A percentile compares a stretch with the other conserved stretches of the same genome.
phyloP scores from a whole-genome alignment of 2,888 invertebrate species.

The Chrysomela aeneicollis region DNA sequence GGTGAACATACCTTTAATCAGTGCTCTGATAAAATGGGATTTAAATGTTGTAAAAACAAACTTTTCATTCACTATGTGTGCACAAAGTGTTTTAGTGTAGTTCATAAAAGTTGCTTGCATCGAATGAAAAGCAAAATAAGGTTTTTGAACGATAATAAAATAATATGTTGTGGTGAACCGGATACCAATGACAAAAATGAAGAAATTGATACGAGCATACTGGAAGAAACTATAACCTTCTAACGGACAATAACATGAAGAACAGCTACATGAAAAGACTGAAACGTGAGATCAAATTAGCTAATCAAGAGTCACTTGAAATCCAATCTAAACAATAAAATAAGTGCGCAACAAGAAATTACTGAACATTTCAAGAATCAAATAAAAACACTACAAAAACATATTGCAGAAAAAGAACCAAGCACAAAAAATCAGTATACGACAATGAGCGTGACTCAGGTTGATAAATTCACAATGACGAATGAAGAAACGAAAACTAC shows the following conservation, averaged over 20 bases:
- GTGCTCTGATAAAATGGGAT: background rate
- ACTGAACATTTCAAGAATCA: too few species aligned
- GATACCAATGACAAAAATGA: background rate
- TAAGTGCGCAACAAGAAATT: background rate
- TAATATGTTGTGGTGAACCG: background rate
- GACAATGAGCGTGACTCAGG: too few species aligned
- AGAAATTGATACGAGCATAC: background rate
- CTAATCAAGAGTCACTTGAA: background rate
- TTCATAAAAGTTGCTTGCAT: slow-evolving; percentile 2
- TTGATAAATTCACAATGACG: too few species aligned
- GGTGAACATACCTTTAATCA: too few species aligned
- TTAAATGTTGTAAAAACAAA: slow-evolving; percentile 6
- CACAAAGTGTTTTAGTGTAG: background rate
- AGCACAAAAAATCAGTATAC: too few species aligned
- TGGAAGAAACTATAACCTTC: background rate
- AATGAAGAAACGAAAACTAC: background rate
- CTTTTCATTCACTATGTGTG: slow-evolving; percentile 1
- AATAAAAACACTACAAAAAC: too few species aligned
- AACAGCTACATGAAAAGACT: background rate
- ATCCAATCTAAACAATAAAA: background rate
- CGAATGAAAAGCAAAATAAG: background rate
- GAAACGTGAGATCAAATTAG: background rate
- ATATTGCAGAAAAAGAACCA: too few species aligned
- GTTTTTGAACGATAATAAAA: background rate
- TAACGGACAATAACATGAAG: background rate